Evolutionary conservation across 37 sponge, comb jelly and placozoan genomes (phyloP).

Genomic region (Chondrosia reniformis): DNA sequence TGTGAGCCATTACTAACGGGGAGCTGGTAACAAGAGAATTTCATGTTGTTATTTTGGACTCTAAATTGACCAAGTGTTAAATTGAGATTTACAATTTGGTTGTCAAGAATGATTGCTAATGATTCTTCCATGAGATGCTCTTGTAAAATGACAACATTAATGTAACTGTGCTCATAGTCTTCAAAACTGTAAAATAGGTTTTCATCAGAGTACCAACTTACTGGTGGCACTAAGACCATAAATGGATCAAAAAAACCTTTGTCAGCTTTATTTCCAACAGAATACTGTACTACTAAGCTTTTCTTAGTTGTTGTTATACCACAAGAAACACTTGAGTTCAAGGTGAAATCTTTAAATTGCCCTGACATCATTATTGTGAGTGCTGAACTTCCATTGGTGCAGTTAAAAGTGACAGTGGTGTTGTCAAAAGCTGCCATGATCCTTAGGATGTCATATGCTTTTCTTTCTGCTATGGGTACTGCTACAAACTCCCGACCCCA

Average conservation of each 20-base stretch:
- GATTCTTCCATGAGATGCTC: too few relatives aligned
- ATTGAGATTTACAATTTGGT: too few relatives aligned
- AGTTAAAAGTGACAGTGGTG: not conserved
- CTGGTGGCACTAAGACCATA: not conserved
- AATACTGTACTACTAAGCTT: not conserved
- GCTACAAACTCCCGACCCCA: not conserved
- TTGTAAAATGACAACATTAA: too few relatives aligned
- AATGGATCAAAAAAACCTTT: not conserved
- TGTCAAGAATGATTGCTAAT: too few relatives aligned
- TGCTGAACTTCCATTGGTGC: not conserved
- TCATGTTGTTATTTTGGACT: too few relatives aligned
- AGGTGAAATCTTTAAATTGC: not conserved
- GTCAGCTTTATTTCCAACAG: not conserved
- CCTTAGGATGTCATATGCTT: not conserved
- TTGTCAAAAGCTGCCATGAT: not conserved
- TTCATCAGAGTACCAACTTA: too few relatives aligned
- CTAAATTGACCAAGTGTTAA: too few relatives aligned
- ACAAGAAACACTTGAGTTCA: not conserved
- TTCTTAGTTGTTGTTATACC: not conserved
- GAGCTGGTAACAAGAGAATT: too few relatives aligned
- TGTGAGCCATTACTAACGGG: too few relatives aligned
- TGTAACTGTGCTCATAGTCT: too few relatives aligned
- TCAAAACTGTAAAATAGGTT: too few relatives aligned
- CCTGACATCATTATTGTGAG: too few relatives aligned
- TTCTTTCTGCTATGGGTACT: not conserved